A percentile compares a stretch with the other conserved stretches of the same genome.
Evolutionary conservation across 2,113 vertebrate species (phyloP).

Genomic region (Apodemus speciosus): DNA sequence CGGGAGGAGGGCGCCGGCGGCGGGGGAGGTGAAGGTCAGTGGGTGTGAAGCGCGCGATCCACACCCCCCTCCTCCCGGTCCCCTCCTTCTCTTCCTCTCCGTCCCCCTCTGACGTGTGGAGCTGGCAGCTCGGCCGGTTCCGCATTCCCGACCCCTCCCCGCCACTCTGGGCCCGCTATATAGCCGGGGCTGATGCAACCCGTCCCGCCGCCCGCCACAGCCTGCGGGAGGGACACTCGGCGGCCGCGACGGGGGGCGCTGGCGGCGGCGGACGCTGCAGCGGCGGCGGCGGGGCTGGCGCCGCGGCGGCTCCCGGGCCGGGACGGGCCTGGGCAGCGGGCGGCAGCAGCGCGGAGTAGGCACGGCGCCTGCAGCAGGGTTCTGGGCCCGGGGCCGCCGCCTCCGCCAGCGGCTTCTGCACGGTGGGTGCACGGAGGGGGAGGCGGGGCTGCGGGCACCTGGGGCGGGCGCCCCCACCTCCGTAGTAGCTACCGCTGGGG

Average conservation of each 20-base stretch:
- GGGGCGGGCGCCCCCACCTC: neutral
- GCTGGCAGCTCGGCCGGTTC: constrained; percentile 91
- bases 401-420: constrained; percentile 75
- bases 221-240: constrained; percentile 83
- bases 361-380: constrained; percentile 74
- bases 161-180: constrained; percentile 92
- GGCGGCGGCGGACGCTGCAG: constrained; percentile 70
- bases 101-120: constrained; percentile 91
- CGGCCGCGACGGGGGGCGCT: constrained; percentile 76
- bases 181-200: constrained; percentile 94
- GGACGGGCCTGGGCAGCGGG: constrained; percentile 77
- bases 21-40: constrained; percentile 78
- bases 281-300: constrained; percentile 78
- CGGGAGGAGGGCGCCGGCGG: constrained; percentile 58
- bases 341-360: constrained; percentile 72
- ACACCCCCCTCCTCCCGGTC: constrained; percentile 80
- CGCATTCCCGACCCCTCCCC: constrained; percentile 98
- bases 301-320: constrained; percentile 77
- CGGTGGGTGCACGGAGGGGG: constrained; percentile 77
- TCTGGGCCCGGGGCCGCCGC: constrained; percentile 74
- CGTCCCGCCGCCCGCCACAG: constrained; percentile 83
- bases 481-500: neutral
- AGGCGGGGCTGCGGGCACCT: constrained; percentile 44
- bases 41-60: constrained; percentile 78
- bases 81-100: constrained; percentile 80